Conservation (phyloP, 2,113 vertebrate species). For the Cynoglossus semilaevis region DNA sequence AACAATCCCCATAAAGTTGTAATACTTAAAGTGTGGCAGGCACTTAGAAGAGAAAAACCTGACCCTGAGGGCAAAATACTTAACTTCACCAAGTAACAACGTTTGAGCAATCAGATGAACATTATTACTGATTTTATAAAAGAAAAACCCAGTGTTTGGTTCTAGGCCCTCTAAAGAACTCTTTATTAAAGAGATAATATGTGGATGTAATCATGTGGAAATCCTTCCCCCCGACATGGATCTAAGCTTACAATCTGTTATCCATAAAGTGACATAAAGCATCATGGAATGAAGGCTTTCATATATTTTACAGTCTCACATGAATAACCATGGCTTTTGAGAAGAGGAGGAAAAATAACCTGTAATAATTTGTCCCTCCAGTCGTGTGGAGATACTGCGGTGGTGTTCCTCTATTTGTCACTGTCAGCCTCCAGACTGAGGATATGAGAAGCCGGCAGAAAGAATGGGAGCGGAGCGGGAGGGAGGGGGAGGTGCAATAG, state of each 20-base stretch:
- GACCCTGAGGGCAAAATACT: background rate
- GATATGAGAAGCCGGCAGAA: slow-evolving; percentile 76
- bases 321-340: slow-evolving; percentile 66
- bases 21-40: background rate
- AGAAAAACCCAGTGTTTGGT: slow-evolving; percentile 15
- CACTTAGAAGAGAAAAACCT: slow-evolving; percentile 7
- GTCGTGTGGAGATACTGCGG: slow-evolving; percentile 71
- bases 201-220: slow-evolving; percentile 33
- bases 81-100: background rate
- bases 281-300: slow-evolving; percentile 44
- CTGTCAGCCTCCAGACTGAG: slow-evolving; percentile 80
- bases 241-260: slow-evolving; percentile 40
- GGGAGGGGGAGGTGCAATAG: slow-evolving; percentile 7
- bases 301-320: slow-evolving; percentile 41
- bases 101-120: slow-evolving; percentile 8
- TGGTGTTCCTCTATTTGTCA: slow-evolving; percentile 77
- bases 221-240: slow-evolving; percentile 25
- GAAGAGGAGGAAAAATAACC: slow-evolving; percentile 69
- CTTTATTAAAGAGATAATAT: slow-evolving; percentile 23
- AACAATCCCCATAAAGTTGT: slow-evolving; percentile 16
- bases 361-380: slow-evolving; percentile 79
- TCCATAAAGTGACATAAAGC: slow-evolving; percentile 50
- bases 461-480: slow-evolving; percentile 53
- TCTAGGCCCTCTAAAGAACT: slow-evolving; percentile 11
- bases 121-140: background rate